Evolutionary conservation across 2,888 invertebrate genomes (phyloP).

Genomic region (Scrobipalpa costella): DNA sequence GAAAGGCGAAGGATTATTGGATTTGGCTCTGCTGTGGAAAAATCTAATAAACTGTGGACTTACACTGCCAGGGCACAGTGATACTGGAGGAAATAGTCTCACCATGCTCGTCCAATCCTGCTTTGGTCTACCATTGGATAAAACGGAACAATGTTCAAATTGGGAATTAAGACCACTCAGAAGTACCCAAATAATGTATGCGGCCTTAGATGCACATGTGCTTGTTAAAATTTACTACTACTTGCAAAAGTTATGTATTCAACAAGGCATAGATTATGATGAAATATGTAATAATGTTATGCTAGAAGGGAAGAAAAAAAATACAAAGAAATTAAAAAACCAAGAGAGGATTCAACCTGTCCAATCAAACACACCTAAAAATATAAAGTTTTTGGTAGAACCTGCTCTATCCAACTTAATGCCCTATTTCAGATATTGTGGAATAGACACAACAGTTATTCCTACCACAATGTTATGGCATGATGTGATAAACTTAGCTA

Average conservation of each 20-base stretch:
- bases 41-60: slow-evolving; percentile 60
- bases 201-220: slow-evolving; percentile 94
- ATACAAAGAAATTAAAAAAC: slow-evolving; percentile 62
- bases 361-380: slow-evolving; percentile 46
- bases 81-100: slow-evolving; percentile 83
- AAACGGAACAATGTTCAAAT: slow-evolving; percentile 95
- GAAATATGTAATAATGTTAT: slow-evolving; percentile 83
- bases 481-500: slow-evolving; percentile 66
- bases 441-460: slow-evolving; percentile 84
- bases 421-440: slow-evolving; percentile 66
- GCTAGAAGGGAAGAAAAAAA: slow-evolving; percentile 76
- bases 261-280: slow-evolving; percentile 81
- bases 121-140: slow-evolving; percentile 88
- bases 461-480: slow-evolving; percentile 77
- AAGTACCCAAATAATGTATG: slow-evolving; percentile 89
- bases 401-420: slow-evolving; percentile 55
- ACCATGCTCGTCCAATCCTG: slow-evolving; percentile 88
- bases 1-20: slow-evolving; percentile 74
- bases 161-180: slow-evolving; percentile 93
- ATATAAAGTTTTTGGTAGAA: slow-evolving; percentile 64
- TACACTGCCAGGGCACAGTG: slow-evolving; percentile 62
- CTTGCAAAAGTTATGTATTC: slow-evolving; percentile 71
- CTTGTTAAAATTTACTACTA: slow-evolving; percentile 89
- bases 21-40: slow-evolving; percentile 68
- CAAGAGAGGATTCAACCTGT: slow-evolving; percentile 48